Evolutionary conservation across 2,797 vertebrate species (phyloP), one percentile per base, ranked within the genome.

Genomic region (Paratrypauchen microcephalus): DNA sequence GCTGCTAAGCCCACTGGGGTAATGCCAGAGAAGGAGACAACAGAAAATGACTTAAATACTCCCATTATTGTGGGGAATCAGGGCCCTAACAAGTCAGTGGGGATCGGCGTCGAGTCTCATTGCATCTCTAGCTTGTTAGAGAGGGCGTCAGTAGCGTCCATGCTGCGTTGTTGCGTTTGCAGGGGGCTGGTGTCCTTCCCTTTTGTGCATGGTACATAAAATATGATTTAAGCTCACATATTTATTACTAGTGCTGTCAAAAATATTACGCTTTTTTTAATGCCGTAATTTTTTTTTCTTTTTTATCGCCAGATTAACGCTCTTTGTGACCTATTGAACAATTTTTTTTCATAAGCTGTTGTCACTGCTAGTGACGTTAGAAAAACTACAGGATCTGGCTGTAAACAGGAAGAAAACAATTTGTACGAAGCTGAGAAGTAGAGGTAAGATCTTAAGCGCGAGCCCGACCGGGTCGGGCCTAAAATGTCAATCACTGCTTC

Each of bases 11-110:
- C 83, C 86, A 83, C 78, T 74, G 83, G 87, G 88, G 82, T 79
- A 81, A 83, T 86, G 81, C 83, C 86, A 83, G 85, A 78, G 87
- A 87, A 85, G 78, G 79, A 91, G 83, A 91, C 92, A 91, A 91
- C 88, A 86, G 86, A 90, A 89, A 87, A 91, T 91, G 85, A 83
- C 88, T 89, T 90, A 90, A 92, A 93, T 87, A 90, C 81, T 88
- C 88, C 89, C 83, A 88, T 91, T 91, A 90, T 88, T 87, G 85
- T 70, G 41, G 72, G 74, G 87, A 89, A 91, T 91, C 84, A 78
- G 82, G 78, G 82, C 77, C 83, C 87, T 92, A 92, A 92, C 89
- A 91, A 92, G 91, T 91, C 89, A 87, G 87, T 70, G 65, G 88
- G 90, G 92, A 92, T 76, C 71, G 76, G 76, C 78, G 55, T 83